Conservation (phyloP, 2,797 vertebrate species). For the Coluber constrictor region DNA sequence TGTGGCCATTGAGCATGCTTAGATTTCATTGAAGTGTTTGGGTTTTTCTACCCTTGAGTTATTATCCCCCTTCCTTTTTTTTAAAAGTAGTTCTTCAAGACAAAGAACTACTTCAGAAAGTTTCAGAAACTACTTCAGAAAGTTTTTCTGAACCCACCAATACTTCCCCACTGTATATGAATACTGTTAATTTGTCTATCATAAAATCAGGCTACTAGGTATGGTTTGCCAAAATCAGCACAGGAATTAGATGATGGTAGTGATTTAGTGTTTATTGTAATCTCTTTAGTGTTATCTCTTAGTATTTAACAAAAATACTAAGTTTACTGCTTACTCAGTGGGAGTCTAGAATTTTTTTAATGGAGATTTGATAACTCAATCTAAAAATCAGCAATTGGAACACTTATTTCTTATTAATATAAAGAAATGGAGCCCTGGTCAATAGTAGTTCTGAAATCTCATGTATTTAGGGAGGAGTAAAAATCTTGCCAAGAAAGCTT, state of each 20-base stretch:
- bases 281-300: background rate
- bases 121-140: no score
- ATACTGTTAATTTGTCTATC: background rate
- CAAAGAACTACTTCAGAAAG: no score
- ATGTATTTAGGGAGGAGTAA: background rate
- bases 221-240: background rate
- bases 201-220: background rate
- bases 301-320: background rate
- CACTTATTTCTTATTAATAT: background rate
- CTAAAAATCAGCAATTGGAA: background rate
- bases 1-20: background rate
- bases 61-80: background rate
- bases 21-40: background rate
- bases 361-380: background rate
- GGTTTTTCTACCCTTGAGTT: background rate
- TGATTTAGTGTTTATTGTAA: background rate
- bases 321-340: background rate
- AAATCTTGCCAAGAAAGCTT: no score
- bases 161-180: background rate
- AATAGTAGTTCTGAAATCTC: background rate
- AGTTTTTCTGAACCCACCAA: background rate
- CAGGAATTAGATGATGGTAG: background rate
- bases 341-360: background rate
- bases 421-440: background rate
- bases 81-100: background rate